Percentiles rank a stretch among this genome's conserved stretches.
Conservation (phyloP, 2,797 vertebrate genomes). For the Melopsittacus undulatus region DNA sequence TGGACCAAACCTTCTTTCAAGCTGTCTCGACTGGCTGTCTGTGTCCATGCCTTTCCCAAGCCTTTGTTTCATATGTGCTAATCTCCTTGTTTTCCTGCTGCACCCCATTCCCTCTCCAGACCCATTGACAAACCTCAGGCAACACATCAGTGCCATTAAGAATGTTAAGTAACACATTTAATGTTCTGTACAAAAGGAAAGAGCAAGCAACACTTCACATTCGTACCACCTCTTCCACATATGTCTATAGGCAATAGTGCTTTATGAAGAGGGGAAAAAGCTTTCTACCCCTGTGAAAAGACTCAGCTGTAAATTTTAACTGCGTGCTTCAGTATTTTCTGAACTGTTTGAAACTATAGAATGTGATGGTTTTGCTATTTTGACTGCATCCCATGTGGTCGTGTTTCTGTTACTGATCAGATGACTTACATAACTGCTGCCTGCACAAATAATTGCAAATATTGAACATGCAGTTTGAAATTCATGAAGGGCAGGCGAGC, state of each 20-base stretch:
- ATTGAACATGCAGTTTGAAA: constrained; percentile 61
- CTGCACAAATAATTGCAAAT: constrained; percentile 53
- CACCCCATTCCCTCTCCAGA: neutral
- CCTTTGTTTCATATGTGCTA: constrained; percentile 13
- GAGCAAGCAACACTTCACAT: constrained; percentile 20
- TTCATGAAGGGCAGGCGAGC: constrained; percentile 36
- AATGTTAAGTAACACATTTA: constrained; percentile 58
- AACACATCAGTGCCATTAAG: constrained; percentile 17
- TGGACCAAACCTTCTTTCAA: constrained; percentile 50
- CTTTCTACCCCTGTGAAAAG: neutral
- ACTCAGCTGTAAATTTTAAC: neutral
- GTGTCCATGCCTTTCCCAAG: constrained; percentile 12
- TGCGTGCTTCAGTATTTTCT: constrained; percentile 31
- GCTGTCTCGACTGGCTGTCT: constrained; percentile 31
- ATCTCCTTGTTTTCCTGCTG: constrained; percentile 27
- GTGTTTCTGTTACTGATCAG: neutral
- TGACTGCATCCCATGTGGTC: neutral
- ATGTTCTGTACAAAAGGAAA: constrained; percentile 35
- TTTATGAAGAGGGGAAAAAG: neutral
- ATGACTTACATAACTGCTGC: constrained; percentile 45
- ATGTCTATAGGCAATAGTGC: neutral
- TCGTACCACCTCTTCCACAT: neutral
- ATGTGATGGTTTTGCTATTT: neutral
- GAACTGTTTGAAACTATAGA: neutral
- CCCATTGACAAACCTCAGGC: neutral